These are phyloP conservation scores for Tursiops truncatus DNA, from an alignment of 2,113 vertebrate species.

Conservation along the genomic window DNA sequence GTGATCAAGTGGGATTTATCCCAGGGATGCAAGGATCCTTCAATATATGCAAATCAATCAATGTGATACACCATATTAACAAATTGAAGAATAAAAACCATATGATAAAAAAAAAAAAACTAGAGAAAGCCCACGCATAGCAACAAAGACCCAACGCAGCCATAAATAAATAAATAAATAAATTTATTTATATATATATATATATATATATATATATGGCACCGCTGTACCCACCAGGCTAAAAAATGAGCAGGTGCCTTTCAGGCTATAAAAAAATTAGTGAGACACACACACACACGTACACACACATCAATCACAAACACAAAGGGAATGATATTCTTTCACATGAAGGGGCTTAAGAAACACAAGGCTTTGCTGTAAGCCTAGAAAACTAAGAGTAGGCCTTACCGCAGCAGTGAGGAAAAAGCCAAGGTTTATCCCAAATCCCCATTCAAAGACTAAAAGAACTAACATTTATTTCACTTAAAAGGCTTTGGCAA, in stretches of 20 bases:
- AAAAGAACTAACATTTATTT: constrained; percentile 61
- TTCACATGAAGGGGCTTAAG: constrained; percentile 50
- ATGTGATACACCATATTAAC: too few relatives aligned
- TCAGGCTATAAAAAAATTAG: constrained; percentile 61
- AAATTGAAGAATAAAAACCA: too few relatives aligned
- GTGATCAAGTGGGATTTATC: too few relatives aligned
- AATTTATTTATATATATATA: too few relatives aligned
- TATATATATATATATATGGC: neutral
- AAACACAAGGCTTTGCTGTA: constrained; percentile 49
- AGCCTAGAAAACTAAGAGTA: constrained; percentile 58
- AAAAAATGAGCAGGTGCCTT: constrained; percentile 64
- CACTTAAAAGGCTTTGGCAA: constrained; percentile 53
- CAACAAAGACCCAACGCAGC: too few relatives aligned
- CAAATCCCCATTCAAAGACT: constrained; percentile 58
- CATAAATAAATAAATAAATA: too few relatives aligned
- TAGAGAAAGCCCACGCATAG: too few relatives aligned
- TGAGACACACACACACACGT: neutral
- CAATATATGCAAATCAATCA: too few relatives aligned
- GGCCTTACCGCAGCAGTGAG: constrained; percentile 44
- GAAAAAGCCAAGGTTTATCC: constrained; percentile 46
- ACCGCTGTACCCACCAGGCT: constrained; percentile 42
- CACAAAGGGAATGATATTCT: constrained; percentile 45
- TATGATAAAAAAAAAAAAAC: too few relatives aligned
- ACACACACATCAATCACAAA: constrained; percentile 11
- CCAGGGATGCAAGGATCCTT: too few relatives aligned